These are phyloP conservation scores for Miltochrista miniata DNA, from an alignment of 2,888 invertebrate genomes.

Conservation along the genomic window DNA sequence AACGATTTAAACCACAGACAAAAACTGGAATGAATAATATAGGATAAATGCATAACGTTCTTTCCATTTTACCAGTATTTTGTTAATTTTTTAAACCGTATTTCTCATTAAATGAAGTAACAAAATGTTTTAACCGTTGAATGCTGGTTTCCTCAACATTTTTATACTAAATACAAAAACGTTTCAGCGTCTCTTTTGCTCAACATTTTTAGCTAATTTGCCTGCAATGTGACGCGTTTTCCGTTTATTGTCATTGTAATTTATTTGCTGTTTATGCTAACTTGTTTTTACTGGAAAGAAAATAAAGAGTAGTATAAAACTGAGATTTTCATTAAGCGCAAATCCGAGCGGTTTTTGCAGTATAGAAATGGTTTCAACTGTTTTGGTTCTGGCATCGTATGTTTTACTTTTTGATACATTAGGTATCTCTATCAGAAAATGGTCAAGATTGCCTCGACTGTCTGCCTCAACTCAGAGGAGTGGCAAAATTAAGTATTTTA, in stretches of 20 bases:
- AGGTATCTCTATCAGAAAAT: no score
- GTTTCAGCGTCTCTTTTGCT: not conserved
- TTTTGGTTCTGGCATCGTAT: no score
- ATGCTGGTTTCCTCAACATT: constrained; percentile 15
- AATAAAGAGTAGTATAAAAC: no score
- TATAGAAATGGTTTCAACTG: no score
- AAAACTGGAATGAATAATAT: not conserved
- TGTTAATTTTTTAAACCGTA: constrained; percentile 3
- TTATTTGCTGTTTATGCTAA: not conserved
- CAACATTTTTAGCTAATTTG: constrained; percentile 13
- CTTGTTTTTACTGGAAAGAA: not conserved
- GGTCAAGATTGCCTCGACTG: no score
- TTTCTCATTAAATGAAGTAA: constrained; percentile 12
- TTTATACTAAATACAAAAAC: constrained; percentile 9
- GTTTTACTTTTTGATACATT: no score
- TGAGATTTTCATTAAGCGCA: no score
- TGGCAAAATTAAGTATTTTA: no score
- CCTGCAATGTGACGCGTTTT: constrained; percentile 2
- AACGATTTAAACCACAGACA: not conserved
- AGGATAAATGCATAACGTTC: not conserved
- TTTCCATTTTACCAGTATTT: constrained; percentile 3
- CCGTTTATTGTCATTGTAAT: not conserved
- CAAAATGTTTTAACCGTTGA: constrained; percentile 22
- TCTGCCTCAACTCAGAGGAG: no score
- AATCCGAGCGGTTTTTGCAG: no score